Evolutionary conservation across 2,797 vertebrate species (phyloP).

Genomic region (Benthosema pterotum): DNA sequence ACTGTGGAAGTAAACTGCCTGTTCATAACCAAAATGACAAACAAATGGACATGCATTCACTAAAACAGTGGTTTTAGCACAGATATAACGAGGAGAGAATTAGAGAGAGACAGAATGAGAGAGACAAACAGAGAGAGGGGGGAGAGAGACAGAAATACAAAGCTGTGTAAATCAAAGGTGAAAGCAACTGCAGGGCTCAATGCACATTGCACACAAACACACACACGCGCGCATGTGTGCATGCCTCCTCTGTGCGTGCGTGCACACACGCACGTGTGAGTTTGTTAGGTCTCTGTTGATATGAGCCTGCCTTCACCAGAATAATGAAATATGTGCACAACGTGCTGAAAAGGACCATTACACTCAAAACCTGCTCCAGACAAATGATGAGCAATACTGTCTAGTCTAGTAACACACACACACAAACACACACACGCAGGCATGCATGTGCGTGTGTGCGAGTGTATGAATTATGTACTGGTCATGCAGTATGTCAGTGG

Average conservation of each 20-base stretch:
- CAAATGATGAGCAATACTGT: constrained; percentile 5
- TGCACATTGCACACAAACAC: neutral
- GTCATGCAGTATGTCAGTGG: too few relatives aligned
- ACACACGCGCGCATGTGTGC: too few relatives aligned
- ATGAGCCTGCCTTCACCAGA: constrained; percentile 1
- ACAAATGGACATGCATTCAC: constrained; percentile 43
- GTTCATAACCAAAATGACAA: constrained; percentile 54
- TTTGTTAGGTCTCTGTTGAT: constrained; percentile 11
- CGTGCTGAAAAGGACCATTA: constrained; percentile 7
- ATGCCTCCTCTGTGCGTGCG: too few relatives aligned
- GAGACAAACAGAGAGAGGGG: neutral
- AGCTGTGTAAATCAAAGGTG: constrained; percentile 28
- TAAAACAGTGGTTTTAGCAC: constrained; percentile 2
- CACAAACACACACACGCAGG: neutral
- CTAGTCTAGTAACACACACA: too few relatives aligned
- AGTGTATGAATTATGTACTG: too few relatives aligned
- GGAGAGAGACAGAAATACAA: neutral
- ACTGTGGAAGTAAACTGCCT: constrained; percentile 37
- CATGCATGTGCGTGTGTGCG: too few relatives aligned
- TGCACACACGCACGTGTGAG: too few relatives aligned
- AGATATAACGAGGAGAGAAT: neutral
- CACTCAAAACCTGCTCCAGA: neutral
- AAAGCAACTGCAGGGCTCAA: constrained; percentile 16
- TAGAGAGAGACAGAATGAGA: neutral
- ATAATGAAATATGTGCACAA: constrained; percentile 19